These are phyloP conservation scores for Idaea dimidiata DNA, from an alignment of 2,888 invertebrate genomes.

Conservation along the genomic window DNA sequence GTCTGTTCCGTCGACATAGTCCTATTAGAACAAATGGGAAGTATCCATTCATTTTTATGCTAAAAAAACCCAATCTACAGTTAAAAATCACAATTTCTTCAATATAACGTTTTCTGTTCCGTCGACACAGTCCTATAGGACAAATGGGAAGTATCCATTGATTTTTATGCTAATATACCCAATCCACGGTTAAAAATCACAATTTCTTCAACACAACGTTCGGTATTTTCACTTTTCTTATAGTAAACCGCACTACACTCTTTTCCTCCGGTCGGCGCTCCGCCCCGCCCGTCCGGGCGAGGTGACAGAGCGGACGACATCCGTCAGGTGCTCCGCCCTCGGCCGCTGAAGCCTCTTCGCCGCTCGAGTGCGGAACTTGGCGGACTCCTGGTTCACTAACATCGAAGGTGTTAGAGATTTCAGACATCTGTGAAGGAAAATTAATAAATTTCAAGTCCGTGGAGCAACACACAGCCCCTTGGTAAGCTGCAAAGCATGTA, in stretches of 20 bases:
- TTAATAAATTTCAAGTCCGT: neutral
- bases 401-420: constrained; percentile 62
- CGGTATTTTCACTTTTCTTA: neutral
- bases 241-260: constrained; percentile 29
- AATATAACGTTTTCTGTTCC: too few relatives aligned
- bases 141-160: too few relatives aligned
- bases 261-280: constrained; percentile 40
- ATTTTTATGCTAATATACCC: neutral
- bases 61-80: neutral
- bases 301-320: constrained; percentile 46
- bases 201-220: neutral
- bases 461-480: too few relatives aligned
- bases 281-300: constrained; percentile 47
- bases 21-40: too few relatives aligned
- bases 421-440: constrained; percentile 55
- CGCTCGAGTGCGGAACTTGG: constrained; percentile 58
- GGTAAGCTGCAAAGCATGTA: too few relatives aligned
- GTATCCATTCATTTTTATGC: neutral
- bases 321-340: constrained; percentile 42
- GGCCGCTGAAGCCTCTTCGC: constrained; percentile 50
- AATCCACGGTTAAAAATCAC: neutral
- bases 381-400: constrained; percentile 50
- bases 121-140: too few relatives aligned
- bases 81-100: too few relatives aligned
- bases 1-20: too few relatives aligned